Evolutionary conservation across 1,140 invertebrate species (phyloP).

Genomic region (Trypoxylus dichotomus): DNA sequence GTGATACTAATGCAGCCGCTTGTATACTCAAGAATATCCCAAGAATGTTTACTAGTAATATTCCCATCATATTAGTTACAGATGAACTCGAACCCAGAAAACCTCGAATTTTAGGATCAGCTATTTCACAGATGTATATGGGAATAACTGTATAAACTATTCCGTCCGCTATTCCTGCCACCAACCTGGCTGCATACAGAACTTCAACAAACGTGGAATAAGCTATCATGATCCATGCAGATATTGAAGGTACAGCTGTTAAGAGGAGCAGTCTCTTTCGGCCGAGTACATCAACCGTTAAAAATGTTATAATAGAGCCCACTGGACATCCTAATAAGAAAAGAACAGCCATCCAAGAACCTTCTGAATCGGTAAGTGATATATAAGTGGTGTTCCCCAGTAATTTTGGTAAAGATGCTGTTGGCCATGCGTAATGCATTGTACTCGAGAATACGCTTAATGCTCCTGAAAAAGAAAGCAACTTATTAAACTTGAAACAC

Average conservation of each 20-base stretch:
- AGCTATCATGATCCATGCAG: constrained; percentile 63
- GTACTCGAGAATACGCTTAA: background rate
- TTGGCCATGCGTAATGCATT: constrained; percentile 51
- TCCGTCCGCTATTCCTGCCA: constrained; percentile 67
- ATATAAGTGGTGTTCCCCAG: constrained; percentile 41
- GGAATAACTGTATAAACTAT: constrained; percentile 65
- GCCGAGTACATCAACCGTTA: constrained; percentile 60
- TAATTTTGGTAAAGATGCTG: constrained; percentile 41
- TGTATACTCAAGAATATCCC: constrained; percentile 64
- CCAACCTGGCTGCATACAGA: constrained; percentile 59
- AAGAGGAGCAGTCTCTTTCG: constrained; percentile 68
- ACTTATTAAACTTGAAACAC: background rate
- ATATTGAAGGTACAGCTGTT: constrained; percentile 61
- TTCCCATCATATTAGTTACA: constrained; percentile 59
- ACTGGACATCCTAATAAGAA: constrained; percentile 52
- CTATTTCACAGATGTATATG: constrained; percentile 67
- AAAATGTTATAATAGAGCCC: constrained; percentile 54
- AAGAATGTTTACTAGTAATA: constrained; percentile 67
- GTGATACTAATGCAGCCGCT: constrained; percentile 61
- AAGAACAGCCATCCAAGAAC: constrained; percentile 61
- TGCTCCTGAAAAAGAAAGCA: background rate
- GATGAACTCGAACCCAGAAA: constrained; percentile 38
- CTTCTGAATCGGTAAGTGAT: constrained; percentile 36
- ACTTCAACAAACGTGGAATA: constrained; percentile 54
- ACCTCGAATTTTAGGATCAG: constrained; percentile 68